Conservation (phyloP, 2,888 invertebrate genomes). For the Mimumesa dahlbomi region DNA sequence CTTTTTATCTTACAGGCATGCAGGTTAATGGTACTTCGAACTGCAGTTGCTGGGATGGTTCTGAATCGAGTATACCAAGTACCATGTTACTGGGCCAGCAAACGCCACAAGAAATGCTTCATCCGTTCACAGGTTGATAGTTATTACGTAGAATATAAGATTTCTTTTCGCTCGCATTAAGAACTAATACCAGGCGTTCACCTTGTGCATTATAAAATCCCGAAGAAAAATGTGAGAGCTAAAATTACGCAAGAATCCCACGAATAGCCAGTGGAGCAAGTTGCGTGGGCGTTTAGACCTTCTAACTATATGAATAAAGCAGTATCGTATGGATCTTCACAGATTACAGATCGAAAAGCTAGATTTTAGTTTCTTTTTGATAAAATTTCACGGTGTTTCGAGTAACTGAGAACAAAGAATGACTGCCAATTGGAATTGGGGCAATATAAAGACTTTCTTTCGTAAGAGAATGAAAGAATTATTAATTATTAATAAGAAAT, state of each 20-base stretch:
- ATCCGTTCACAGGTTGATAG: constrained; percentile 74
- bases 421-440: constrained; percentile 40
- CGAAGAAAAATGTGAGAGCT: constrained; percentile 54
- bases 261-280: constrained; percentile 68
- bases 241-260: constrained; percentile 71
- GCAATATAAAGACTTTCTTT: constrained; percentile 38
- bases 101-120: constrained; percentile 77
- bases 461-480: constrained; percentile 32
- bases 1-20: constrained; percentile 69
- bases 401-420: constrained; percentile 4
- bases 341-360: constrained; percentile 20
- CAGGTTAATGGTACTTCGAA: constrained; percentile 78
- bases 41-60: constrained; percentile 77
- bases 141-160: not conserved
- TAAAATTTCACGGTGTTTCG: not conserved
- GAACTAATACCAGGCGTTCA: too few species aligned
- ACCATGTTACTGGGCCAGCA: constrained; percentile 79
- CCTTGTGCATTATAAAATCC: constrained; percentile 34
- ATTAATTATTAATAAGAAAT: too few species aligned
- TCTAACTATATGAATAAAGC: constrained; percentile 58
- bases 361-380: constrained; percentile 4
- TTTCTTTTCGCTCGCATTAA: too few species aligned
- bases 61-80: constrained; percentile 75
- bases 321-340: constrained; percentile 52
- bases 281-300: constrained; percentile 68